Evolutionary conservation across 2,888 invertebrate species (phyloP), one percentile per base, ranked within the genome.

Genomic region (Amblyjoppa proteus): DNA sequence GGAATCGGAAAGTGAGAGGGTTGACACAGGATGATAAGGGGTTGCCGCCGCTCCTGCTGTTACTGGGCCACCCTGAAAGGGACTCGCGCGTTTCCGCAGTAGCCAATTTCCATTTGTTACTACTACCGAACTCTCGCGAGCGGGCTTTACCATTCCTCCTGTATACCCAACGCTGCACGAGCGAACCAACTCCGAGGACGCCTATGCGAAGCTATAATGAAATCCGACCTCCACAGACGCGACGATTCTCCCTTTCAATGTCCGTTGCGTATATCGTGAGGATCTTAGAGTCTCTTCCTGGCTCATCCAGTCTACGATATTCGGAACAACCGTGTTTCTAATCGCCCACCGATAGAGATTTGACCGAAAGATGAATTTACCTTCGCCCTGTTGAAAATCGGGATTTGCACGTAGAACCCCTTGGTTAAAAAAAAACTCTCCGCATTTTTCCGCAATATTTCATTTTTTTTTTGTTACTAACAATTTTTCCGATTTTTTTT

Each of bases 91-190:
- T 85, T 88, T 85, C 87, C 78, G 83, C 87, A 81, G 77, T 58
- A 87, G 88, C 78, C 88, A 89, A 88, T 90, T 89, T 87, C 79
- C 88, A 87, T 88, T 87, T 83, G 84, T 89, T 88, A 86, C 68
- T 58, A 13, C 73, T 74, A 69, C 64, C 25, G 28, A 25, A 76
- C 61, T 64, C 61, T 34, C 34, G 25, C 69, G n/a, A 28, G 34
- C 49, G 25, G 75, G 69, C 75, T 81, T 69, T 16, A n/a, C 64
- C 64, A 16, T 31, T 16, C 31, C 34, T 64, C 64, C 31, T 34
- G 1, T 64, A 7, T 16, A 34, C 7, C 31, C 3, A 69, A 68
- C n/a, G 61, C 45, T 51, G n/a, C 51, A 28, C 66, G 25, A 49
- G 51, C 4, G 7, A 20, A 45, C 9, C 31, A 75, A 75, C 31